Evolutionary conservation across 2,113 vertebrate genomes (phyloP).

Genomic region (Albula glossodonta): DNA sequence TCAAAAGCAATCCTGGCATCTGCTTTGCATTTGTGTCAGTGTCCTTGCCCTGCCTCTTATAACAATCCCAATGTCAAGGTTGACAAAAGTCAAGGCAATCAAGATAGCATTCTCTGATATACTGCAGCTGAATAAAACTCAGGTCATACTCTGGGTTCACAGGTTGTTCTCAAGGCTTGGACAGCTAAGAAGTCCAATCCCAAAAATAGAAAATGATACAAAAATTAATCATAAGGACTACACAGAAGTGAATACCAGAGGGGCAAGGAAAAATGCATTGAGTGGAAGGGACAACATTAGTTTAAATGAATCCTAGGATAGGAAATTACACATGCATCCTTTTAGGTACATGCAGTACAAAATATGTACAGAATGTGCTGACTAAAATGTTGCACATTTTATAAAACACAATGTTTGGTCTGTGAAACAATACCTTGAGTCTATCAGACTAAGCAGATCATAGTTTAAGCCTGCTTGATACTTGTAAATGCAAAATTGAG

Average conservation of each 20-base stretch:
- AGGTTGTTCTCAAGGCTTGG: background rate
- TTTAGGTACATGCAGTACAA: background rate
- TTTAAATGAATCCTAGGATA: background rate
- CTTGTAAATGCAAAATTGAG: background rate
- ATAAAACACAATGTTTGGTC: background rate
- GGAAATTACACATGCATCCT: background rate
- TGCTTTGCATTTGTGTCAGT: conserved; percentile 7
- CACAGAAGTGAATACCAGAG: background rate
- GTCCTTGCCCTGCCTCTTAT: background rate
- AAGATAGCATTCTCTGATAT: background rate
- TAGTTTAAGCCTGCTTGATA: background rate
- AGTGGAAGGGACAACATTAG: background rate
- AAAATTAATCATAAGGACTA: background rate
- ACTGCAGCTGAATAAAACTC: background rate
- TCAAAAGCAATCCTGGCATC: conserved; percentile 6
- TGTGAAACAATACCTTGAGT: too few relatives aligned
- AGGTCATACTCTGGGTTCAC: background rate
- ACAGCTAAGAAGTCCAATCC: background rate
- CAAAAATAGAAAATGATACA: background rate
- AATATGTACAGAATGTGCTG: background rate
- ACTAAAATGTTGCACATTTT: background rate
- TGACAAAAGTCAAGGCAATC: background rate
- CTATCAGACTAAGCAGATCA: background rate
- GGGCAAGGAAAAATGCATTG: background rate
- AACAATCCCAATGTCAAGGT: background rate